Conservation (phyloP, 2,113 vertebrate genomes). For the Murina feae region DNA sequence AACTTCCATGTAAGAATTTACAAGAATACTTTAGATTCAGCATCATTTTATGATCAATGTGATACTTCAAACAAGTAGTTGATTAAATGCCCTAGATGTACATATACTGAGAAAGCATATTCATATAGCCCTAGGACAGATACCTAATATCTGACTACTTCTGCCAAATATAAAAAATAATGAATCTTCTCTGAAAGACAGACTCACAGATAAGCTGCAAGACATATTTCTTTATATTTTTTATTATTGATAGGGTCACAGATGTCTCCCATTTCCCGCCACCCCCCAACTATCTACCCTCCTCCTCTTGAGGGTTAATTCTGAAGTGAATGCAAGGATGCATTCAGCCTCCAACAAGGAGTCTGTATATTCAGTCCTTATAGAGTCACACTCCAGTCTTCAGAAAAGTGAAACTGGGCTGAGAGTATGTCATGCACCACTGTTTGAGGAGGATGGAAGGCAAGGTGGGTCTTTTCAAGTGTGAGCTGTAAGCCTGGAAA, state of each 20-base stretch:
- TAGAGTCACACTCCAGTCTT: conserved; percentile 15
- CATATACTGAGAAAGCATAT: conserved; percentile 35
- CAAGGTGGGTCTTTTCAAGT: conserved; percentile 62
- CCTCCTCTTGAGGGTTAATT: conserved; percentile 57
- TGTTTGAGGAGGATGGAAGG: conserved; percentile 59
- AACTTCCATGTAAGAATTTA: conserved; percentile 45
- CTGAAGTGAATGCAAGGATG: conserved; percentile 34
- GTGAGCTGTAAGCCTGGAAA: conserved; percentile 61
- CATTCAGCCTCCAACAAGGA: conserved; percentile 23
- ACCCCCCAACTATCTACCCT: too few relatives aligned
- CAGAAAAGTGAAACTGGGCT: conserved; percentile 44
- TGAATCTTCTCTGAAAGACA: conserved; percentile 63
- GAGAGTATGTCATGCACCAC: conserved; percentile 30
- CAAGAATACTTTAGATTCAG: conserved; percentile 43
- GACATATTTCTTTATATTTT: neutral
- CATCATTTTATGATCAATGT: conserved; percentile 58
- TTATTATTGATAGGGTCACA: too few relatives aligned
- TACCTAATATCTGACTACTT: conserved; percentile 55
- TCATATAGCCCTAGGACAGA: conserved; percentile 43
- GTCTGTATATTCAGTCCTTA: conserved; percentile 35
- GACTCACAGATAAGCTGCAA: conserved; percentile 44
- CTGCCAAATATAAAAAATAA: conserved; percentile 65
- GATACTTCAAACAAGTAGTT: conserved; percentile 47
- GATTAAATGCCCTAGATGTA: conserved; percentile 55
- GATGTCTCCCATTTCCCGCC: too few relatives aligned